These are phyloP conservation scores for Circaetus cinerascens DNA, from an alignment of 2,113 vertebrate genomes.

Conservation along the genomic window DNA sequence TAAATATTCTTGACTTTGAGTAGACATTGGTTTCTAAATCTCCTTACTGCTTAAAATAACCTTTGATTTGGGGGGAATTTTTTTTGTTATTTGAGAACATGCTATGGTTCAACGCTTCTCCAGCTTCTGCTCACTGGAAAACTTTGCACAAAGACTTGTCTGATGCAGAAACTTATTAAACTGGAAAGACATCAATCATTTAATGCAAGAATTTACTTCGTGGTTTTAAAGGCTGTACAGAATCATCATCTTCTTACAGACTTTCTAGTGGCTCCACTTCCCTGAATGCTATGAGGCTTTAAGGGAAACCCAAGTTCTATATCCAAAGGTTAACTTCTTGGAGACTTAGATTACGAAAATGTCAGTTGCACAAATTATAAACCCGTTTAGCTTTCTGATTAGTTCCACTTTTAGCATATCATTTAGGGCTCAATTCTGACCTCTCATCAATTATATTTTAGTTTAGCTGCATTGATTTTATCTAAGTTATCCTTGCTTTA, in stretches of 20 bases:
- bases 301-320: constrained; percentile 64
- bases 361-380: constrained; percentile 72
- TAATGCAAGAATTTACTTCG: constrained; percentile 60
- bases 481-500: constrained; percentile 2
- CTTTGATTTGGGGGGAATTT: background rate
- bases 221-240: constrained; percentile 43
- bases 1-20: background rate
- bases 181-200: constrained; percentile 44
- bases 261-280: constrained; percentile 47
- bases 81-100: background rate
- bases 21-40: background rate
- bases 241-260: constrained; percentile 59
- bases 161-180: constrained; percentile 37
- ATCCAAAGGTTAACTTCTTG: constrained; percentile 75
- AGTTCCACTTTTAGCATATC: constrained; percentile 31
- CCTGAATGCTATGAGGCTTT: constrained; percentile 58
- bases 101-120: background rate
- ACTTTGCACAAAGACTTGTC: background rate
- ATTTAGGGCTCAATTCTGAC: constrained; percentile 32
- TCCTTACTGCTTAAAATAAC: background rate
- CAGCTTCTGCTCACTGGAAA: background rate
- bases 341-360: constrained; percentile 60
- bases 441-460: constrained; percentile 31
- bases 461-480: constrained; percentile 30
- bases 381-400: constrained; percentile 67